Evolutionary conservation across 2,888 invertebrate species (phyloP).

Genomic region (Oligia fasciuncula): DNA sequence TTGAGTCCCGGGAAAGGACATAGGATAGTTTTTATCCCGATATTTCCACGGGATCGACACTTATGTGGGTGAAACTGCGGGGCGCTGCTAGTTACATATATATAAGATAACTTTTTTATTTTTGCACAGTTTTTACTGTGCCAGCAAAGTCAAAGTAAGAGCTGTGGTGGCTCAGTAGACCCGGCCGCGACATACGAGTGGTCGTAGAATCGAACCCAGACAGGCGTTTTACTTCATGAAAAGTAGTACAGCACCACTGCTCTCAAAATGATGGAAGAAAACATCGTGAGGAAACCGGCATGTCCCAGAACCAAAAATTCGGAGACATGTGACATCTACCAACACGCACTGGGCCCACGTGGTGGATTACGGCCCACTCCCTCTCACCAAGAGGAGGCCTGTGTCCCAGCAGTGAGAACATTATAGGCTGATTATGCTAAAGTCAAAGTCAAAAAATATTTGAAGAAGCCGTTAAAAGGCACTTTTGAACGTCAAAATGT

Average conservation of each 20-base stretch:
- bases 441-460: background rate
- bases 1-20: too few relatives aligned
- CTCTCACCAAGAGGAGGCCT: background rate
- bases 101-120: too few relatives aligned
- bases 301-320: background rate
- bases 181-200: background rate
- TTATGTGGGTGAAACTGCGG: too few relatives aligned
- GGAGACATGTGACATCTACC: background rate
- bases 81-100: too few relatives aligned
- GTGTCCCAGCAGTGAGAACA: background rate
- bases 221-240: background rate
- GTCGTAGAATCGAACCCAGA: background rate
- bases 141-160: background rate
- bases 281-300: background rate
- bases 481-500: background rate
- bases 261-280: background rate
- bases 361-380: background rate
- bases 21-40: too few relatives aligned
- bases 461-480: background rate
- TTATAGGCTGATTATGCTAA: background rate
- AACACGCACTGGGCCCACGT: too few relatives aligned
- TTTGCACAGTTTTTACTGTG: background rate
- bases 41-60: too few relatives aligned
- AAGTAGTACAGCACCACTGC: background rate
- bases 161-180: background rate